Percentiles rank a stretch among this genome's conserved stretches.
phyloP scores from a whole-genome alignment of 2,113 vertebrate genomes.

The Pollachius pollachius region DNA sequence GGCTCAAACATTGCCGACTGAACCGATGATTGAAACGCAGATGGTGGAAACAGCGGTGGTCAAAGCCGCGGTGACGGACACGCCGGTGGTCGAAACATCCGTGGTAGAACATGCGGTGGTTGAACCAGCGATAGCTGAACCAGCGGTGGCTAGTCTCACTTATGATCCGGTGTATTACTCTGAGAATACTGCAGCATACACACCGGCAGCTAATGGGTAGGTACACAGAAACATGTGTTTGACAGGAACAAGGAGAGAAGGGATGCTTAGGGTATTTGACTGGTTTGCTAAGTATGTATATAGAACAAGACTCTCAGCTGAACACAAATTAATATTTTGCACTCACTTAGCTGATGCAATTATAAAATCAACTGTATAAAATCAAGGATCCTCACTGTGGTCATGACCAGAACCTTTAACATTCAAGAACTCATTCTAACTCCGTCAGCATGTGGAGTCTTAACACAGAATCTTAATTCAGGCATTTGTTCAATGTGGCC shows the following conservation, averaged over 20 bases:
- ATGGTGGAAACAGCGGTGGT: background rate
- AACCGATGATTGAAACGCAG: background rate
- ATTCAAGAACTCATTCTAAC: too few species aligned
- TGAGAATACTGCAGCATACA: constrained; percentile 29
- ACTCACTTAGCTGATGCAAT: too few species aligned
- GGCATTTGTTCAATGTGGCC: too few species aligned
- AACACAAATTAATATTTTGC: too few species aligned
- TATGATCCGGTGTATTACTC: constrained; percentile 25
- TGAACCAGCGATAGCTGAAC: background rate
- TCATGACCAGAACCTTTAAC: too few species aligned
- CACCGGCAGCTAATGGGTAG: constrained; percentile 41
- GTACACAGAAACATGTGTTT: background rate
- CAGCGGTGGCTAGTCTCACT: background rate
- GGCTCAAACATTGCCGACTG: background rate
- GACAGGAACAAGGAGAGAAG: background rate
- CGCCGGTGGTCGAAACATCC: background rate
- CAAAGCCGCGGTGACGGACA: too few species aligned
- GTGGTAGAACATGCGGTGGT: background rate
- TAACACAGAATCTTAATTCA: too few species aligned
- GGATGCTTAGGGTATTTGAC: background rate
- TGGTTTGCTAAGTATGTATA: too few species aligned
- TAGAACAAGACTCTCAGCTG: too few species aligned
- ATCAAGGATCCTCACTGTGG: too few species aligned
- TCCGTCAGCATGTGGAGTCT: too few species aligned
- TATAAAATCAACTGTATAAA: too few species aligned